These are phyloP conservation scores for Coreoperca whiteheadi DNA, from an alignment of 2,113 vertebrate genomes.

Conservation along the genomic window DNA sequence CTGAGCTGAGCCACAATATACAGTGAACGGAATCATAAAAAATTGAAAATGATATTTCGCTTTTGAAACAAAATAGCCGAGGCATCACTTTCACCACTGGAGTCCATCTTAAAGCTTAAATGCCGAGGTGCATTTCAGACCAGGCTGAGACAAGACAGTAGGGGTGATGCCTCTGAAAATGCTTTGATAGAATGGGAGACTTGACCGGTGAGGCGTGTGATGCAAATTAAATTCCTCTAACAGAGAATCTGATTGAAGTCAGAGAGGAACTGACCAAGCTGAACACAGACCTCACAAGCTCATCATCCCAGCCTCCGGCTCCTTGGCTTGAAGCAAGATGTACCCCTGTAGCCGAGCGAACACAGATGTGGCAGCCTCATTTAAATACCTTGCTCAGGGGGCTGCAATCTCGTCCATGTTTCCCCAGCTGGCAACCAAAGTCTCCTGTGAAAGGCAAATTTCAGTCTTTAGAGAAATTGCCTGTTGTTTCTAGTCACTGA, in stretches of 20 bases:
- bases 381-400: conserved; percentile 66
- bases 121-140: conserved; percentile 54
- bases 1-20: conserved; percentile 51
- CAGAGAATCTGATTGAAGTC: conserved; percentile 76
- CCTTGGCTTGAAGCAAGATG: conserved; percentile 54
- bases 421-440: conserved; percentile 47
- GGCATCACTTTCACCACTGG: conserved; percentile 51
- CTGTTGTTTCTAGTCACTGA: conserved; percentile 48
- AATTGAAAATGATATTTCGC: conserved; percentile 69
- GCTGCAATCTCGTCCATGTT: conserved; percentile 41
- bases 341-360: conserved; percentile 52
- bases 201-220: conserved; percentile 70
- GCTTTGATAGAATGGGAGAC: conserved; percentile 69
- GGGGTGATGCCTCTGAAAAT: conserved; percentile 64
- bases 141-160: conserved; percentile 51
- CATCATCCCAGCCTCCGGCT: conserved; percentile 65
- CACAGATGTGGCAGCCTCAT: conserved; percentile 71
- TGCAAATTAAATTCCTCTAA: conserved; percentile 82
- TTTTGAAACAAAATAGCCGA: conserved; percentile 68
- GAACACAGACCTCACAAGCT: conserved; percentile 76
- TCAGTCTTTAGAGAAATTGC: conserved; percentile 49
- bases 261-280: conserved; percentile 70
- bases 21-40: conserved; percentile 52
- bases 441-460: conserved; percentile 49
- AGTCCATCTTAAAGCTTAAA: conserved; percentile 64